Conservation (phyloP, 2,113 vertebrate species). For the Ceyx melanurus region DNA sequence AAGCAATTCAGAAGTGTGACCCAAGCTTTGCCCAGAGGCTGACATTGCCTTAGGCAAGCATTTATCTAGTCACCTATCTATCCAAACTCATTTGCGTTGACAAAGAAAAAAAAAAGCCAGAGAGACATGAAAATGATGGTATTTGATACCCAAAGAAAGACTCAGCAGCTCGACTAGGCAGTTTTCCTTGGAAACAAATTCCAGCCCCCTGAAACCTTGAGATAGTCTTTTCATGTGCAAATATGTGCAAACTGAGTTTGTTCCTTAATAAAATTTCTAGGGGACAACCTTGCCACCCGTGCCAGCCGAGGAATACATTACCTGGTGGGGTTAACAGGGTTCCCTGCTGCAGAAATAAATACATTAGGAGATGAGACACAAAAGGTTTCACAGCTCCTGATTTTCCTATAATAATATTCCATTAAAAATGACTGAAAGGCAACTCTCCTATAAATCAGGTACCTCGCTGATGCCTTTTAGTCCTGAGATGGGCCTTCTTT, state of each 20-base stretch:
- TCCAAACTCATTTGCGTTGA: background rate
- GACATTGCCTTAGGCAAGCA: constrained; percentile 3
- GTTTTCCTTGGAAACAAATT: constrained; percentile 62
- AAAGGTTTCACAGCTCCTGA: constrained; percentile 74
- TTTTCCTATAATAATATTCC: constrained; percentile 77
- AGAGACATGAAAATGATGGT: background rate
- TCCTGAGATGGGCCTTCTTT: constrained; percentile 25
- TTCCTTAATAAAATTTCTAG: constrained; percentile 73
- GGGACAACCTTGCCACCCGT: constrained; percentile 71
- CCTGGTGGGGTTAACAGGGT: constrained; percentile 74
- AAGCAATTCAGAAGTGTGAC: constrained; percentile 13
- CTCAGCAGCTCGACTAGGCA: constrained; percentile 22
- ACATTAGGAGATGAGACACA: constrained; percentile 73
- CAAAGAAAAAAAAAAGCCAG: background rate
- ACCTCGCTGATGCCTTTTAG: constrained; percentile 35
- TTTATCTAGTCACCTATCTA: background rate
- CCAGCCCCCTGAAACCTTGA: constrained; percentile 67
- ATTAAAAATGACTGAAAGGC: constrained; percentile 75
- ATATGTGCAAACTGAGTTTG: constrained; percentile 74
- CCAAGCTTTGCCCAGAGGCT: constrained; percentile 37
- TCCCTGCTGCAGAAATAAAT: constrained; percentile 76
- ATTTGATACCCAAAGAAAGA: constrained; percentile 24
- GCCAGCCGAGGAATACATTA: constrained; percentile 74
- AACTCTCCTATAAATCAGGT: constrained; percentile 64
- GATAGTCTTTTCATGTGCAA: constrained; percentile 67